A percentile compares a stretch with the other conserved stretches of the same genome.
Evolutionary conservation across 2,113 vertebrate genomes (phyloP).

Genomic region (Sinocyclocheilus anophthalmus): DNA sequence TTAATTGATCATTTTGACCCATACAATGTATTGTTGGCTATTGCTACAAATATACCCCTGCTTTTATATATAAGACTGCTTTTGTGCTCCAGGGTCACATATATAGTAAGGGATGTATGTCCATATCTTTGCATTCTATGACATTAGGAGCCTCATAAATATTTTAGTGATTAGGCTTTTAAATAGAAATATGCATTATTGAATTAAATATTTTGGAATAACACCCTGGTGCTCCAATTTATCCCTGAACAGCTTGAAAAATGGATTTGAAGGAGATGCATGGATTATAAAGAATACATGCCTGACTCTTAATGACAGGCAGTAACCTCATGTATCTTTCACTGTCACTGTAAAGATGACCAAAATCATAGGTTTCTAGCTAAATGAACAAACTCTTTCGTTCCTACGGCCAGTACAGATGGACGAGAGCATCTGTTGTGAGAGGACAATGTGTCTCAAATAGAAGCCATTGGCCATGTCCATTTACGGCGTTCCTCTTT

Average conservation of each 20-base stretch:
- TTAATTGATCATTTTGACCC: no score
- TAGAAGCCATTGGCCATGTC: conserved; percentile 80
- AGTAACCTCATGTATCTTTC: conserved; percentile 27
- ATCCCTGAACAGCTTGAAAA: background rate
- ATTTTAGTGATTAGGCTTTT: no score
- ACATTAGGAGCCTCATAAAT: no score
- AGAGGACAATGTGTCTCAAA: conserved; percentile 79
- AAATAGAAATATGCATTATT: no score
- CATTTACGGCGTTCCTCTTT: conserved; percentile 88
- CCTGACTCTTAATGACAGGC: background rate
- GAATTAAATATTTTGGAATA: no score
- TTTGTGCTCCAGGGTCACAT: no score
- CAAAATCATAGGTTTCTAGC: conserved; percentile 18
- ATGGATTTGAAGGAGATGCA: background rate
- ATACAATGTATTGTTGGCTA: no score
- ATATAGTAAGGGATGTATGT: no score
- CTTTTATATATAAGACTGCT: no score
- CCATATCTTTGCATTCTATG: no score
- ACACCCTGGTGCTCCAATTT: no score
- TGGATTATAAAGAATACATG: background rate
- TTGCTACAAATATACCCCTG: no score
- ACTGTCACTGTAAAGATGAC: background rate
- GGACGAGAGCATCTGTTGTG: conserved; percentile 34
- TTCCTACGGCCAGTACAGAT: background rate
- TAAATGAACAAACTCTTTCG: conserved; percentile 22